A percentile compares a stretch with the other conserved stretches of the same genome.
These are phyloP conservation scores for Scaptomyza parva DNA, from an alignment of 2,888 invertebrate genomes.

Conservation along the genomic window DNA sequence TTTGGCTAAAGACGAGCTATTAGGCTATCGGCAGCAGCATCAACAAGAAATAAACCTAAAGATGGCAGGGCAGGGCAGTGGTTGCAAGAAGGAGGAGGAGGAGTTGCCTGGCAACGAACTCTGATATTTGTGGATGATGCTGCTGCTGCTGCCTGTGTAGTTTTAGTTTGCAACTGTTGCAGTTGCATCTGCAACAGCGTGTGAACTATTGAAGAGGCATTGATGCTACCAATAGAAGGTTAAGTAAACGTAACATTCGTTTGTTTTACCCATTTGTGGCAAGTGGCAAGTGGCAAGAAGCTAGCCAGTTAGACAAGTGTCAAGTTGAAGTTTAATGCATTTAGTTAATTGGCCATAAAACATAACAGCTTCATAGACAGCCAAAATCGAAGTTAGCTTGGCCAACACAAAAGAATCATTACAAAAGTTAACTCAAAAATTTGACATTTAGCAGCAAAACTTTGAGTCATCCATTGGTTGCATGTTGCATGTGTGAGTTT, in stretches of 20 bases:
- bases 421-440: conserved; percentile 39
- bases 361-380: conserved; percentile 38
- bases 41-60: conserved; percentile 10
- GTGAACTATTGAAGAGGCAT: conserved; percentile 49
- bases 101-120: conserved; percentile 56
- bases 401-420: conserved; percentile 8
- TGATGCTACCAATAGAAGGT: conserved; percentile 56
- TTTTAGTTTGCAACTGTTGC: conserved; percentile 27
- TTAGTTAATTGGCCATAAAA: conserved; percentile 52
- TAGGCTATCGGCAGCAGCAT: conserved; percentile 42
- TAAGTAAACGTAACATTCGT: conserved; percentile 49
- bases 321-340: conserved; percentile 79
- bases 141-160: conserved; percentile 23
- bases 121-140: conserved; percentile 64
- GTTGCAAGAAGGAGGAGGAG: not conserved
- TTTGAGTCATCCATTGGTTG: conserved; percentile 45
- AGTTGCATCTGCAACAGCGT: conserved; percentile 48
- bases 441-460: conserved; percentile 66
- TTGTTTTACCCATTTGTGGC: conserved; percentile 12
- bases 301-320: conserved; percentile 56
- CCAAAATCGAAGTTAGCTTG: conserved; percentile 25
- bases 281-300: conserved; percentile 28
- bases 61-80: not conserved
- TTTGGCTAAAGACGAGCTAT: conserved; percentile 44
- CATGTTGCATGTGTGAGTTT: conserved; percentile 22